Conservation (phyloP, 92 coral and sea anemone species). For the Nematostella vectensis region DNA sequence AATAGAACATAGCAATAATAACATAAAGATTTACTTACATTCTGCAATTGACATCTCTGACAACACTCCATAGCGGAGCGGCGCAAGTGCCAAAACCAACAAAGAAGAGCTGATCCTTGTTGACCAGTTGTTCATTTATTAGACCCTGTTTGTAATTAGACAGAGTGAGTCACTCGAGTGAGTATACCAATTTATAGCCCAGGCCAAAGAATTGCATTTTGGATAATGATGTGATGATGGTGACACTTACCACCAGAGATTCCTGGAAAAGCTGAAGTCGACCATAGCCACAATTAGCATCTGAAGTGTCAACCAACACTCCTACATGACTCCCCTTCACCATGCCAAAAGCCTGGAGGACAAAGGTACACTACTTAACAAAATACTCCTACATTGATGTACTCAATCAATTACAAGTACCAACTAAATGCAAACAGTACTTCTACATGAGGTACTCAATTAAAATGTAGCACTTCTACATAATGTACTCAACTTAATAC, state of each 20-base stretch:
- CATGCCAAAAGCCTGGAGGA: slow-evolving; percentile 79
- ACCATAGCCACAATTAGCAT: slow-evolving; percentile 94
- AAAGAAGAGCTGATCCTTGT: slow-evolving; percentile 75
- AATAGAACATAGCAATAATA: too few species aligned
- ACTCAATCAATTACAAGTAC: too few species aligned
- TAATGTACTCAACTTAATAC: too few species aligned
- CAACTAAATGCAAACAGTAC: too few species aligned
- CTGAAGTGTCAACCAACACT: slow-evolving; percentile 89
- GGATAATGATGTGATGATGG: too few species aligned
- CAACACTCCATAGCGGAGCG: slow-evolving; percentile 77
- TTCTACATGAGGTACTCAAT: too few species aligned
- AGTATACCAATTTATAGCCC: background rate
- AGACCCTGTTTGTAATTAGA: slow-evolving; percentile 53
- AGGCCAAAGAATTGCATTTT: too few species aligned
- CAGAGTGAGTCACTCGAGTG: background rate
- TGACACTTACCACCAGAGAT: slow-evolving; percentile 65
- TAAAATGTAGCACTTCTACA: too few species aligned
- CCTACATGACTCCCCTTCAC: slow-evolving; percentile 88
- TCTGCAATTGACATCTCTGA: slow-evolving; percentile 90
- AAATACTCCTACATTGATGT: too few species aligned
- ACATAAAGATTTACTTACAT: slow-evolving; percentile 66
- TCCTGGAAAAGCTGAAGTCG: slow-evolving; percentile 84
- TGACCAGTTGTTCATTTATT: slow-evolving; percentile 78
- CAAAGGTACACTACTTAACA: too few species aligned
- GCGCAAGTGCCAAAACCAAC: slow-evolving; percentile 85